A percentile compares a stretch with the other conserved stretches of the same genome.
These are phyloP conservation scores for Pipistrellus pipistrellus DNA, from an alignment of 2,797 vertebrate genomes.

Conservation along the genomic window DNA sequence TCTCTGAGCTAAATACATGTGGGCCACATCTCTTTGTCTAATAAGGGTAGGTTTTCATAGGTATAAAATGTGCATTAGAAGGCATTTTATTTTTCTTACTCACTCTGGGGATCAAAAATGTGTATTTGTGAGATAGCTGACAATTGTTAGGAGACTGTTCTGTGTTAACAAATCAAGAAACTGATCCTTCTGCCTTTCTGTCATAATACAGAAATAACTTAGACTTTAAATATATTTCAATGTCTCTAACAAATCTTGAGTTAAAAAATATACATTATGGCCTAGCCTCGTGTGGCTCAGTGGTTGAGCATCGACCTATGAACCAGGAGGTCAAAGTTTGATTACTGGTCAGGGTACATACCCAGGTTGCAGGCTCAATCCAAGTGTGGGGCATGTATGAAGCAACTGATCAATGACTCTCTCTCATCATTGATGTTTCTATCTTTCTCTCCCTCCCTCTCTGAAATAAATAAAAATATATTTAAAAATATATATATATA, in stretches of 20 bases:
- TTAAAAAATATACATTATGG: neutral
- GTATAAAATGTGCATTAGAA: neutral
- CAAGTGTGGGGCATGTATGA: too few species aligned
- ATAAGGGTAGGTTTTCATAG: neutral
- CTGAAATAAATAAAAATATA: too few species aligned
- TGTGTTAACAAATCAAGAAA: neutral
- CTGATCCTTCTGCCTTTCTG: neutral
- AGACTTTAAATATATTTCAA: conserved; percentile 36
- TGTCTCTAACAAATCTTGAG: conserved; percentile 30
- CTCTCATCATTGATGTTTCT: too few species aligned
- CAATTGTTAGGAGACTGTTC: neutral
- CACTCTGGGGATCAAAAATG: neutral
- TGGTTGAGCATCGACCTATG: too few species aligned
- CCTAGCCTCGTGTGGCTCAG: too few species aligned
- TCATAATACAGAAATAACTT: conserved; percentile 30
- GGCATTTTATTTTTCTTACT: conserved; percentile 7
- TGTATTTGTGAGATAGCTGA: neutral
- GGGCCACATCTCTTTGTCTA: neutral
- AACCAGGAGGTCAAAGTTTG: too few species aligned
- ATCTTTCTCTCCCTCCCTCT: too few species aligned
- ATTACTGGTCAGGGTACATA: too few species aligned
- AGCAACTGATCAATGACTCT: too few species aligned
- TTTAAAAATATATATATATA: neutral
- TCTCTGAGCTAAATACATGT: neutral
- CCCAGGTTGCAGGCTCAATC: too few species aligned